Conservation (phyloP, 1,140 invertebrate species). For the Leguminivora glycinivorella region DNA sequence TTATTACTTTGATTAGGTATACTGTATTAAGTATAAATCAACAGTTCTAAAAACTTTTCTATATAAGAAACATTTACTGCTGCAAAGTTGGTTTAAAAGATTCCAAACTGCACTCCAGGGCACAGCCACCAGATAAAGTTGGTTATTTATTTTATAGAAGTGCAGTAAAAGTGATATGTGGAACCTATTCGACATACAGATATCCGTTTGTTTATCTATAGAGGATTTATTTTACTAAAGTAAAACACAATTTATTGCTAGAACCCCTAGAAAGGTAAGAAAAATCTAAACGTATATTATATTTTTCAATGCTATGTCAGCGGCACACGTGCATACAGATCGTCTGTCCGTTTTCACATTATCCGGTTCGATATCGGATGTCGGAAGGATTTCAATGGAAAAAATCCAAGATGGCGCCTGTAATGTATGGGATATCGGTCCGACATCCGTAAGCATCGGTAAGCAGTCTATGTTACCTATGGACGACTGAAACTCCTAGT, state of each 20-base stretch:
- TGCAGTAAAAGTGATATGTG: constrained; percentile 36
- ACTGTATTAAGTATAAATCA: not conserved
- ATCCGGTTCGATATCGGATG: too few relatives aligned
- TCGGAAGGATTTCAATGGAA: too few relatives aligned
- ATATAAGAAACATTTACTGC: constrained; percentile 6
- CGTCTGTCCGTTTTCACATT: too few relatives aligned
- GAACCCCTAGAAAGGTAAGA: not conserved
- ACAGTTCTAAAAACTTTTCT: not conserved
- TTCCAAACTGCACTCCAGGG: constrained; percentile 1
- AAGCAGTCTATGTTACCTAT: too few relatives aligned
- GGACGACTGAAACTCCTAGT: too few relatives aligned
- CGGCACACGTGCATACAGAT: too few relatives aligned
- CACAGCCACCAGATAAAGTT: constrained; percentile 29
- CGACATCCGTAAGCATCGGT: too few relatives aligned
- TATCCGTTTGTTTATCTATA: not conserved
- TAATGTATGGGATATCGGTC: too few relatives aligned
- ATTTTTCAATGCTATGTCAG: too few relatives aligned
- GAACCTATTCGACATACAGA: constrained; percentile 15
- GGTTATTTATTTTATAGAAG: constrained; percentile 41
- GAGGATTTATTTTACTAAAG: constrained; percentile 31
- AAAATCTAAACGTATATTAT: not conserved
- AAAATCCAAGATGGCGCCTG: too few relatives aligned
- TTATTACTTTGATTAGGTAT: too few relatives aligned
- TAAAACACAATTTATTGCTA: not conserved
- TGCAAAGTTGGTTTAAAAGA: constrained; percentile 17